Evolutionary conservation across 2,888 invertebrate species (phyloP), one percentile per base, ranked within the genome.

Genomic region (Erannis defoliaria): DNA sequence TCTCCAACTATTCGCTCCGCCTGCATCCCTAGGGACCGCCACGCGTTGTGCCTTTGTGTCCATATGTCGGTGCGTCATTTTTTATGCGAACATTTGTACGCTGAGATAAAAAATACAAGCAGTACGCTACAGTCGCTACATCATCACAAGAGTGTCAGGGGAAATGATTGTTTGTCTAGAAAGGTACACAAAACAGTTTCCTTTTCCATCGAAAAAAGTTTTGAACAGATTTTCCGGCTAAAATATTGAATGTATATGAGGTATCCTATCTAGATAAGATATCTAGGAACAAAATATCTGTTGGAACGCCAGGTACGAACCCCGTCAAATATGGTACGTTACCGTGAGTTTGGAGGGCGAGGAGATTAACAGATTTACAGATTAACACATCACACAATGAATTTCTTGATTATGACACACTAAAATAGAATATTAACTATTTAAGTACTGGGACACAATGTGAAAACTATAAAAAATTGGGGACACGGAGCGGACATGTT

Each of bases 81-180:
- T 51, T 54, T 59, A 59, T 53, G 33, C 40, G 46, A 56, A 56
- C 56, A 49, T 56, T n/a, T n/a, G 48, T 55, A 14, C 33, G 40
- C 21, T 9, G 38, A 59, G 53, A 59, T 59, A 54, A 54, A 59
- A 59, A 46, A 59, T 59, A 59, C 59, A 59, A 53, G 57, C 31
- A n/a, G 35, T 33, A 21, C 33, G 38, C 29, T 48, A 33, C 46
- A 48, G 33, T 21, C 58, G 33, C 33, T 58, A 59, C 42, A 59
- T 58, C 53, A 54, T 54, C 51, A 45, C n/a, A 29, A 29, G n/a
- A 33, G 8, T 14, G 59, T 48, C 59, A 21, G 26, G 53, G 48
- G 59, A 59, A 59, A 59, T 54, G 10, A 35, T 54, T 33, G 43
- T 16, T 26, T n/a, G 23, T n/a, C 16, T 51, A 23, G 40, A 40